Evolutionary conservation across 2,113 vertebrate genomes (phyloP).

Genomic region (Tragelaphus scriptus): DNA sequence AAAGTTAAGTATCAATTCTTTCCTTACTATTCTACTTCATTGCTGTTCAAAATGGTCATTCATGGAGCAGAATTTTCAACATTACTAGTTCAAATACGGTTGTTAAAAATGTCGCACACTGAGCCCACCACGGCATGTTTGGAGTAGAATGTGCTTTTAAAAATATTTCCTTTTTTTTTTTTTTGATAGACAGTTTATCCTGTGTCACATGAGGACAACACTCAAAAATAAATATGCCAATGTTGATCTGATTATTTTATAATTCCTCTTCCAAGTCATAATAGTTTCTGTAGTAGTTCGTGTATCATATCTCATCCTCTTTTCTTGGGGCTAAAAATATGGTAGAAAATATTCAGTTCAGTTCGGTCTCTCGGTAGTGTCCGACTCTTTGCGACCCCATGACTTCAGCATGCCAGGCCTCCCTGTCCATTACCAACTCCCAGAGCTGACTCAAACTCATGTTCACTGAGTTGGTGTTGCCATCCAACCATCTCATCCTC

Average conservation of each 20-base stretch:
- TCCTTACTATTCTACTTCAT: background rate
- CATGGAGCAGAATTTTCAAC: background rate
- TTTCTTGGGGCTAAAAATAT: background rate
- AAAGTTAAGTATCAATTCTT: background rate
- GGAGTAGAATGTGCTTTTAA: background rate
- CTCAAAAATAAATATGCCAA: background rate
- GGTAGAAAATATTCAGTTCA: background rate
- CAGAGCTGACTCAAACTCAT: background rate
- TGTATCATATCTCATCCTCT: background rate
- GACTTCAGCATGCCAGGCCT: background rate
- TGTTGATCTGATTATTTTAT: background rate
- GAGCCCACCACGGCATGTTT: background rate
- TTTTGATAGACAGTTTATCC: background rate
- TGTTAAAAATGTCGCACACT: background rate
- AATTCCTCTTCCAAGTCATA: background rate
- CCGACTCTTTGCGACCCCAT: background rate
- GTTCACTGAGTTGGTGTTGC: background rate
- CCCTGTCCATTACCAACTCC: background rate
- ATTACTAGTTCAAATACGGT: background rate
- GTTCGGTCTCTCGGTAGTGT: background rate
- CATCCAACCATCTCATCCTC: background rate
- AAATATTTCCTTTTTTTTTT: background rate
- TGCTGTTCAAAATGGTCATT: background rate
- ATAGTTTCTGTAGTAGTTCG: background rate
- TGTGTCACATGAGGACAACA: background rate